Percentiles rank a stretch among this genome's conserved stretches.
phyloP scores from a whole-genome alignment of 2,888 invertebrate species.

The Caenorhabditis sp. region DNA sequence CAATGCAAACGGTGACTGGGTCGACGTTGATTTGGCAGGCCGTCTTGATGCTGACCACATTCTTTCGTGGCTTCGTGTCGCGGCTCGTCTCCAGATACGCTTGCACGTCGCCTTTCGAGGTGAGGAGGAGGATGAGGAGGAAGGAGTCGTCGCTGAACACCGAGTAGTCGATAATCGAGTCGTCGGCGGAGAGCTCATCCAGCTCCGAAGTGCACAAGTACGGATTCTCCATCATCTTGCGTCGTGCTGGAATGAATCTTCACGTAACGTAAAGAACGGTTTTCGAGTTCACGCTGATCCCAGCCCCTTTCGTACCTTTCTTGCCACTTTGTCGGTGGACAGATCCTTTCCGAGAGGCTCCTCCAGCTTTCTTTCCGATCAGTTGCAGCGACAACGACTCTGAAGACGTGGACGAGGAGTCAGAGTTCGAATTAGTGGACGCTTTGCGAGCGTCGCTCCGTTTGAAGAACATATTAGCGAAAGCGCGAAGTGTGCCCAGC shows the following conservation, averaged over 20 bases:
- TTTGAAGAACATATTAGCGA: constrained; percentile 48
- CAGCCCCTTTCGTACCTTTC: constrained; percentile 40
- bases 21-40: constrained; percentile 17
- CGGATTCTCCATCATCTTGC: constrained; percentile 63
- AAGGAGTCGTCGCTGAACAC: constrained; percentile 71
- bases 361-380: constrained; percentile 30
- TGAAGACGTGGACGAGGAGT: constrained; percentile 41
- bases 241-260: constrained; percentile 18
- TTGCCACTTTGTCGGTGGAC: constrained; percentile 49
- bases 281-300: constrained; percentile 9
- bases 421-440: constrained; percentile 34
- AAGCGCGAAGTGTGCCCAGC: constrained; percentile 7
- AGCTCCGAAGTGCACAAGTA: constrained; percentile 58
- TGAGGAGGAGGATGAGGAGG: constrained; percentile 68
- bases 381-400: constrained; percentile 21
- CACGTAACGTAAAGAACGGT: background rate
- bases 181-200: constrained; percentile 63
- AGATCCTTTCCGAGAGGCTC: constrained; percentile 15
- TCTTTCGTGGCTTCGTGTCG: constrained; percentile 56
- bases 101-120: constrained; percentile 70
- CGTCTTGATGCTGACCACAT: constrained; percentile 52
- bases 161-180: constrained; percentile 65
- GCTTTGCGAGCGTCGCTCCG: constrained; percentile 19
- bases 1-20: constrained; percentile 56
- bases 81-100: constrained; percentile 59